Conservation (phyloP, 1,140 invertebrate genomes). For the Drosophila guanche region DNA sequence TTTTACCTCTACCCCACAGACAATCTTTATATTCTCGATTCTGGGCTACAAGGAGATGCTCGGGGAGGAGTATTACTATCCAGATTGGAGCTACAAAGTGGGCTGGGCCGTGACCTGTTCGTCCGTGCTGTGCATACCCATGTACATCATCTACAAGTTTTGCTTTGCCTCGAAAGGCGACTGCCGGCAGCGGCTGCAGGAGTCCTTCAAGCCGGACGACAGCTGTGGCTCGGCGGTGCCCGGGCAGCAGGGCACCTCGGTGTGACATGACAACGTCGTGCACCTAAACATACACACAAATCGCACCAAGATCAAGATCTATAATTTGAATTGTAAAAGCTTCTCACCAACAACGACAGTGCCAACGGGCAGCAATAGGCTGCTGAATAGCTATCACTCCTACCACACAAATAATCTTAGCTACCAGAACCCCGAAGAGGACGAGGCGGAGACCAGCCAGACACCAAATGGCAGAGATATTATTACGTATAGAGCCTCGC, state of each 20-base stretch:
- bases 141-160: slow-evolving; percentile 93
- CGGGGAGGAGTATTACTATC: slow-evolving; percentile 95
- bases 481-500: slow-evolving; percentile 41
- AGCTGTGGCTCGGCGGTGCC: slow-evolving; percentile 73
- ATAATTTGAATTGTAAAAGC: slow-evolving; percentile 69
- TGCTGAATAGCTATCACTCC: slow-evolving; percentile 69
- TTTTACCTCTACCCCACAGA: slow-evolving; percentile 83
- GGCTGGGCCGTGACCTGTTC: slow-evolving; percentile 96
- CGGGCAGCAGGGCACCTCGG: slow-evolving; percentile 81
- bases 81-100: slow-evolving; percentile 93
- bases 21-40: slow-evolving; percentile 96
- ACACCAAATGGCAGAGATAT: slow-evolving; percentile 43
- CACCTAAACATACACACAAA: slow-evolving; percentile 69
- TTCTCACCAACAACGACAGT: slow-evolving; percentile 78
- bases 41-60: slow-evolving; percentile 93
- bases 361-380: slow-evolving; percentile 36
- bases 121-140: slow-evolving; percentile 95
- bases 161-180: slow-evolving; percentile 88
- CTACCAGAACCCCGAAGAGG: slow-evolving; percentile 13
- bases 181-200: slow-evolving; percentile 58
- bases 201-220: slow-evolving; percentile 67
- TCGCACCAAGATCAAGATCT: slow-evolving; percentile 61
- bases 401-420: slow-evolving; percentile 78
- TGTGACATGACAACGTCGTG: slow-evolving; percentile 82
- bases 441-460: slow-evolving; percentile 2